phyloP scores from a whole-genome alignment of 2,797 vertebrate species.

The Nothura maculosa region DNA sequence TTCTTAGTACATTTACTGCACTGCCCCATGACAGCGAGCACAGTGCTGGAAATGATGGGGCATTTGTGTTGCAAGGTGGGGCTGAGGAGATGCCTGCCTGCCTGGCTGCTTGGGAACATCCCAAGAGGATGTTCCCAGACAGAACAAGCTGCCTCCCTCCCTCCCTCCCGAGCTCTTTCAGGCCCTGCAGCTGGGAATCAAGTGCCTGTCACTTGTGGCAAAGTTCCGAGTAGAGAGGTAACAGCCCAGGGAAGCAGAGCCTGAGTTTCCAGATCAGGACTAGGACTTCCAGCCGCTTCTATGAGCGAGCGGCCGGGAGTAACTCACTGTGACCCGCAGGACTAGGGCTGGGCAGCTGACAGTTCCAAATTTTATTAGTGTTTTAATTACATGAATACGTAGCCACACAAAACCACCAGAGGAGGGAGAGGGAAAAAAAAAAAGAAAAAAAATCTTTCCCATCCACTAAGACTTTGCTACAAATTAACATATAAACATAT shows the following conservation, averaged over 20 bases:
- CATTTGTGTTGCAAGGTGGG: neutral
- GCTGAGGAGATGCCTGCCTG: neutral
- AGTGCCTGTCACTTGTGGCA: neutral
- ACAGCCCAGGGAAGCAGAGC: neutral
- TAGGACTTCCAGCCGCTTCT: neutral
- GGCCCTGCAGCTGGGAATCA: neutral
- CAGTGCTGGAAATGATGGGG: neutral
- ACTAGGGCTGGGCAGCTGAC: neutral
- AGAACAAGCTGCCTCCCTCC: fast-evolving
- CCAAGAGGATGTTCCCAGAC: neutral
- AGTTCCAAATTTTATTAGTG: slow-evolving; percentile 71
- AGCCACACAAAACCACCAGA: slow-evolving; percentile 35
- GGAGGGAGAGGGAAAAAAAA: fast-evolving
- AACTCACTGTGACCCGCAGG: neutral
- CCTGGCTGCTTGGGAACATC: neutral
- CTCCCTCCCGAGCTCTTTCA: neutral
- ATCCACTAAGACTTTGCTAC: slow-evolving; percentile 64
- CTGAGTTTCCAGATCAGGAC: too few relatives aligned
- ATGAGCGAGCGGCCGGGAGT: neutral
- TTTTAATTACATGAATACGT: slow-evolving; percentile 58
- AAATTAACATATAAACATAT: slow-evolving; percentile 68
- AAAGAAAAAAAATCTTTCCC: slow-evolving; percentile 24
- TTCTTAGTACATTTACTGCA: neutral
- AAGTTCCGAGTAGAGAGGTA: neutral
- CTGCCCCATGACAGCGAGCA: neutral